Conservation (phyloP, 2,888 invertebrate species). For the Xylocampa areola region DNA sequence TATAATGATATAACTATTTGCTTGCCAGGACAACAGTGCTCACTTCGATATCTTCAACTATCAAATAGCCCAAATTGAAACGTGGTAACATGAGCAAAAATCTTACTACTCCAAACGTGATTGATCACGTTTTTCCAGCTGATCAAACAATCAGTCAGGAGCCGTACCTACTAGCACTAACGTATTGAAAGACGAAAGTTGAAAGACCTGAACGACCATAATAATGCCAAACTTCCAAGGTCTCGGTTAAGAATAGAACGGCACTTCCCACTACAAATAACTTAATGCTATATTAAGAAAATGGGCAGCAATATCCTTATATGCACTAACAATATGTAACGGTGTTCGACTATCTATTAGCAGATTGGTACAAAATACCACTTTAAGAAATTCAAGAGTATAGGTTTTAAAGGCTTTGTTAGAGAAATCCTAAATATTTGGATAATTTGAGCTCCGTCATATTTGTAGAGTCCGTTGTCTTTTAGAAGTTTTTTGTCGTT, state of each 20-base stretch:
- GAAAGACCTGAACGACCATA: slow-evolving; percentile 42
- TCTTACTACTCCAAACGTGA: slow-evolving; percentile 6
- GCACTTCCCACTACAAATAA: slow-evolving; percentile 44
- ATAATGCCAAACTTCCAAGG: slow-evolving; percentile 31
- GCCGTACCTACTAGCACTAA: slow-evolving; percentile 16
- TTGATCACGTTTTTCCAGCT: slow-evolving; percentile 12
- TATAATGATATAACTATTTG: too few relatives aligned
- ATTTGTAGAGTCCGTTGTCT: too few relatives aligned
- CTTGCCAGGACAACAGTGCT: too few relatives aligned
- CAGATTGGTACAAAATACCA: too few relatives aligned
- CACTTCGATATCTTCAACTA: too few relatives aligned
- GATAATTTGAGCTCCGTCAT: too few relatives aligned
- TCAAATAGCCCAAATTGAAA: too few relatives aligned
- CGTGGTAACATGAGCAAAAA: too few relatives aligned
- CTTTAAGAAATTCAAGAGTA: too few relatives aligned
- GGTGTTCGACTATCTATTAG: neutral
- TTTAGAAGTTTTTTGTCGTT: too few relatives aligned
- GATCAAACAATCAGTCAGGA: slow-evolving; percentile 10
- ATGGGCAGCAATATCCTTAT: slow-evolving; percentile 18
- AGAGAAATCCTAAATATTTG: too few relatives aligned
- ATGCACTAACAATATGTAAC: neutral
- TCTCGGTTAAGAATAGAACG: slow-evolving; percentile 45
- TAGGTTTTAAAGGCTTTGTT: too few relatives aligned
- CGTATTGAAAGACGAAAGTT: slow-evolving; percentile 38
- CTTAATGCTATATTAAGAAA: slow-evolving; percentile 25